phyloP scores from a whole-genome alignment of 2,888 invertebrate species.

The Nomada ferruginata region DNA sequence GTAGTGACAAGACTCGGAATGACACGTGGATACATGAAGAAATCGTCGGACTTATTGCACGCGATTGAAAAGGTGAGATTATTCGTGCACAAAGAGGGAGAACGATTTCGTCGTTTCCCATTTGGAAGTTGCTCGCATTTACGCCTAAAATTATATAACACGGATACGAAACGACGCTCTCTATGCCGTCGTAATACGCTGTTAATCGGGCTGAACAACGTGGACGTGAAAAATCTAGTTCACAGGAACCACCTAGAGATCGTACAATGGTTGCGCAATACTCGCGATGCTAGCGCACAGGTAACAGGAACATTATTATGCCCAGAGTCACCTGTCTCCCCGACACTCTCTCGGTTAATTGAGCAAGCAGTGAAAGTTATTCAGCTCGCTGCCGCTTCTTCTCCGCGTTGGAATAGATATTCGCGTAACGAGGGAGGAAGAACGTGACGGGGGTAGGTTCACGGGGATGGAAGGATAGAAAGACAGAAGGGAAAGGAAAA shows the following conservation, averaged over 20 bases:
- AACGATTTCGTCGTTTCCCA: neutral
- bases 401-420: neutral
- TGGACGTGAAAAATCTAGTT: neutral
- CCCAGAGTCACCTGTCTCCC: neutral
- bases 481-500: conserved; percentile 25
- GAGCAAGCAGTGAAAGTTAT: conserved; percentile 25
- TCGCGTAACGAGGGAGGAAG: conserved; percentile 31
- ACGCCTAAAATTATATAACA: neutral
- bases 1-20: conserved; percentile 52
- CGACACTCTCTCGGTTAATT: conserved; percentile 16
- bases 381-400: neutral
- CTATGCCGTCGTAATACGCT: neutral
- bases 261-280: conserved; percentile 25
- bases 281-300: conserved; percentile 7
- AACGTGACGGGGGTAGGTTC: neutral
- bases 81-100: neutral
- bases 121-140: neutral
- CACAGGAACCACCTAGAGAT: neutral
- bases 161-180: no score
- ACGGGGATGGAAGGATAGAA: neutral
- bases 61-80: conserved; percentile 46
- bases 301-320: conserved; percentile 6
- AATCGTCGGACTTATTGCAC: conserved; percentile 4
- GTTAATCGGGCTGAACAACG: neutral
- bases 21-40: conserved; percentile 65